These are phyloP conservation scores for Palythoa grandis DNA, from an alignment of 92 coral and sea anemone genomes.

Conservation along the genomic window DNA sequence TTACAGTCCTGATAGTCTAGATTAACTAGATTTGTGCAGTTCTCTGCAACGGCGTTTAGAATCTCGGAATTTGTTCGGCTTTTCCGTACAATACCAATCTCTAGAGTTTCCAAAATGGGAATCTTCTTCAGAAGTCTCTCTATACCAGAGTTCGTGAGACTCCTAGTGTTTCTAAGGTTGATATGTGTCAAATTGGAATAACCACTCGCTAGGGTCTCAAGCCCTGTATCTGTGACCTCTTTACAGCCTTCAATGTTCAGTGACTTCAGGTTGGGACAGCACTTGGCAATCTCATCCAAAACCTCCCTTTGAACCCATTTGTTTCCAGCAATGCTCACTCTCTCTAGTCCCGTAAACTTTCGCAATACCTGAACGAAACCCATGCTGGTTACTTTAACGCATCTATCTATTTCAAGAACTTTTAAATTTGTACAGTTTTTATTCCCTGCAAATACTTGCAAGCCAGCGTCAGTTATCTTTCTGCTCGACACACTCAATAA, in stretches of 20 bases:
- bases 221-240: constrained; percentile 70
- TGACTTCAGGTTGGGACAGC: constrained; percentile 50
- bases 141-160: constrained; percentile 70
- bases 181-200: constrained; percentile 55
- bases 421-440: constrained; percentile 64
- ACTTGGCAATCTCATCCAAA: constrained; percentile 56
- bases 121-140: constrained; percentile 62
- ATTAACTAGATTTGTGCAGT: constrained; percentile 55
- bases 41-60: constrained; percentile 59
- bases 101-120: constrained; percentile 58
- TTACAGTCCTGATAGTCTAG: constrained; percentile 64
- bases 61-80: constrained; percentile 67
- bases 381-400: constrained; percentile 54
- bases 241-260: constrained; percentile 77
- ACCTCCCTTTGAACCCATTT: constrained; percentile 58
- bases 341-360: constrained; percentile 52
- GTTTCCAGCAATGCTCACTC: constrained; percentile 65
- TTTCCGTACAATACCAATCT: constrained; percentile 73
- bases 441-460: constrained; percentile 62
- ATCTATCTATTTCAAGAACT: constrained; percentile 65
- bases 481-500: constrained; percentile 59
- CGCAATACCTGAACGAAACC: constrained; percentile 63
- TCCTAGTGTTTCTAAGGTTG: constrained; percentile 71
- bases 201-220: constrained; percentile 55
- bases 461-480: constrained; percentile 72